phyloP scores from a whole-genome alignment of 1,140 invertebrate genomes.

The Tetramorium alpestre region DNA sequence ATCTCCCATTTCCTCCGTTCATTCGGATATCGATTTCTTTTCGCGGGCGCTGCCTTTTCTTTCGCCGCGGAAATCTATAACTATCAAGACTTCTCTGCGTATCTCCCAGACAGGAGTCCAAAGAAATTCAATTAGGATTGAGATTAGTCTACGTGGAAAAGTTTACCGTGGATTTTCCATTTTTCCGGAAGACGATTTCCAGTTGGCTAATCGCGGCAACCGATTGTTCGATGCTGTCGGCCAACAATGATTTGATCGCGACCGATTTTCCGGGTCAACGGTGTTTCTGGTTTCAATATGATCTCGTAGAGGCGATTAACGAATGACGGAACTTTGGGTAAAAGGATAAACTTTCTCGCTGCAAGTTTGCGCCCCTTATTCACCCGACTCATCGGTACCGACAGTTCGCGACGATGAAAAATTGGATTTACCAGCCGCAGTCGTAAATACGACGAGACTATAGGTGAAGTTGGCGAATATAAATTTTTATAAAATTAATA shows the following conservation, averaged over 20 bases:
- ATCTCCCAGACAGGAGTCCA: background rate
- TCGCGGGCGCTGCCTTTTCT: constrained; percentile 9
- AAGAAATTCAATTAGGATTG: constrained; percentile 74
- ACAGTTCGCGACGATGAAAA: constrained; percentile 24
- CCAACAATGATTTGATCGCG: constrained; percentile 27
- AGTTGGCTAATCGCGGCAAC: background rate
- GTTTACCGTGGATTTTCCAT: constrained; percentile 62
- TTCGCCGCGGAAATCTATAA: constrained; percentile 52
- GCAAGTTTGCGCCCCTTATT: constrained; percentile 8
- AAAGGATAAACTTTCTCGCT: constrained; percentile 49
- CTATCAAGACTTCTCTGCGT: constrained; percentile 33
- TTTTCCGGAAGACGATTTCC: constrained; percentile 17
- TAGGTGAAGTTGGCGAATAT: too few relatives aligned
- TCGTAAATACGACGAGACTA: constrained; percentile 7
- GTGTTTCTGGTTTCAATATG: constrained; percentile 29
- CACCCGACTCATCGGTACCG: background rate
- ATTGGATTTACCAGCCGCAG: constrained; percentile 9
- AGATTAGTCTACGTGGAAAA: constrained; percentile 68
- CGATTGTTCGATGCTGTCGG: background rate
- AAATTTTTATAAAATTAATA: too few relatives aligned
- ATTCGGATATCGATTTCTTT: constrained; percentile 35
- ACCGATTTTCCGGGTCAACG: constrained; percentile 44
- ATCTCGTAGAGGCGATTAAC: constrained; percentile 58
- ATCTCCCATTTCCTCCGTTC: background rate
- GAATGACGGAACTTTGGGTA: constrained; percentile 27